Base-by-base conservation (phyloP, 2,113 vertebrate genomes). In the Lagenorhynchus albirostris region DNA sequence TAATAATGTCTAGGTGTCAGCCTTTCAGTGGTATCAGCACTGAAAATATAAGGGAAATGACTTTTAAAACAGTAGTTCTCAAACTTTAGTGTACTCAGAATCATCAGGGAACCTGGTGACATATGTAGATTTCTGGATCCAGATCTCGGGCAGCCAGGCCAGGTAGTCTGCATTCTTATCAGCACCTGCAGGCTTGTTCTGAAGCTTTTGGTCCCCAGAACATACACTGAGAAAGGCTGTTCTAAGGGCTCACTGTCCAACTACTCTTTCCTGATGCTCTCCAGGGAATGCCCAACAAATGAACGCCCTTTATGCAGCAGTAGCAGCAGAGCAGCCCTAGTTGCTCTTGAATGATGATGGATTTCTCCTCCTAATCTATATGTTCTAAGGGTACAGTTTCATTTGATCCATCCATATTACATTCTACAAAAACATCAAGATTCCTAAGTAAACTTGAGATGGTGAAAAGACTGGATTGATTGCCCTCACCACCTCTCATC, bases 41-140 rank as follows among this genome's bases (percentile, higher is more conserved):
- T 90, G 68, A 94, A 95, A 94, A 85, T 84, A 10, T 53, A 92
- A 58, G 25, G 47, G 67, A 94, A 96, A 73, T 80, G 47, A 85
- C 65, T 88, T 95, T 94, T 47, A 62, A 81, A 91, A 85, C 33
- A 44, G 55, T 93, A 88, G 33, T 84, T 67, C 55, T 91, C 11
- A 63, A 90, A 38, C 67, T 84, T 79, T 38, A 74, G n/a, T 65
- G 50, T 94, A 18, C 65, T 96, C 60, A 33, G 70, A 73, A 80
- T 94, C 38, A 63, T n/a, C 14, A 65, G 62, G 36, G 29, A 88
- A 84, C 50, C 33, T 81, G 60, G 58, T 79, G 50, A 95, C 88
- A 91, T 55, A 82, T 1, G 11, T 36, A n/a, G 3, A 82, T 79
- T 88, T 90, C 68, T 90, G 26, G n/a, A 17, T 65, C n/a, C 41